Evolutionary conservation across 2,888 invertebrate genomes (phyloP), one percentile per base, ranked within the genome.

Genomic region (Lobophora halterata): DNA sequence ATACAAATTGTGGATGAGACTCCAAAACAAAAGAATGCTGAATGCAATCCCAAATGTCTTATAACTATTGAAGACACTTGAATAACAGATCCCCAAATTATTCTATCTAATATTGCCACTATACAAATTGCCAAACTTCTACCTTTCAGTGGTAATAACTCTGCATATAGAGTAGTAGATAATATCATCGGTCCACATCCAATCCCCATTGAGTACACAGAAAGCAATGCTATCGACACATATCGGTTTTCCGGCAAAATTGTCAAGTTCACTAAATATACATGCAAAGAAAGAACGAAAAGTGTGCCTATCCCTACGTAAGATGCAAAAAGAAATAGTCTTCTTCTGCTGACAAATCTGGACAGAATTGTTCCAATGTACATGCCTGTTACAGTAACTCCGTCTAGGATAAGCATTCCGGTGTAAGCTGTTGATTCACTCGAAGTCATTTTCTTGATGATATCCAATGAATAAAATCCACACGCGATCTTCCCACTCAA

Each of bases 331-430:
- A 69, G 20, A 2, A 70, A 37, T 3, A 66, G 39, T 1, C 51
- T 28, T 14, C 65, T 52, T 21, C 62, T 47, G 31, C 48, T 65
- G 0, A 61, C 13, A 12, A 42, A 24, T 42, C 46, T 62, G 0
- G 57, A 46, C 19, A 65, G 14, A 10, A 14, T 5, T 10, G 50
- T 34, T 3, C 63, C 59, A 1, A 49, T 6, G 31, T 67, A 66
- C 60, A 63, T 62, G 13, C 61, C 55, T 1, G 57, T 12, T 1
- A 73, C 58, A 5, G 71, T 65, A 0, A 71, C 39, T 1, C 66
- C 73, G 13, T 72, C 71, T 28, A 72, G 41, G 20, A 69, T 58
- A 6, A 71, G 33, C 64, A 73, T 67, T 3, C 52, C 59, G 0
- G 27, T 41, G 4, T 71, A 71, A 0, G 71, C 68, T 0, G 57